Conservation (phyloP, 2,113 vertebrate genomes). For the Nothocercus julius region DNA sequence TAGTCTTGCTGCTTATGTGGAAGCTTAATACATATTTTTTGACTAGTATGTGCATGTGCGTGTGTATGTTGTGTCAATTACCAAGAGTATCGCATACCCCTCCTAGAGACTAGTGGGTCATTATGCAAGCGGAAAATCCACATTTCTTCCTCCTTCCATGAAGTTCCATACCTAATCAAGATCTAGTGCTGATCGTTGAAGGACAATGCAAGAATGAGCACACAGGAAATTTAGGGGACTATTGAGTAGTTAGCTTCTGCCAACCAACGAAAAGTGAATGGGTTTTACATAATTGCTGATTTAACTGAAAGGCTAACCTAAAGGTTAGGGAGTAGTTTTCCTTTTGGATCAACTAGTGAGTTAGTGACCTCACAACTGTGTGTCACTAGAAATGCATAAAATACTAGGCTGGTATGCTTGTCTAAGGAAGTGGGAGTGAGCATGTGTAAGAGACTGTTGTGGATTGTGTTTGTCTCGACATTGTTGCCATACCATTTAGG, state of each 20-base stretch:
- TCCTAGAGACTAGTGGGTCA: not conserved
- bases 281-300: not conserved
- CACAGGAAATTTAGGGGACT: not conserved
- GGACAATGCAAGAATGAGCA: not conserved
- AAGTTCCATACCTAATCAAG: not conserved
- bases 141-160: not conserved
- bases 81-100: not conserved
- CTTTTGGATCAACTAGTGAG: not conserved
- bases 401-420: not conserved
- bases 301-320: not conserved
- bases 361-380: not conserved
- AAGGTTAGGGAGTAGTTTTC: not conserved
- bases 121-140: not conserved
- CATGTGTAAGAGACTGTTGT: too few species aligned
- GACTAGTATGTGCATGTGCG: not conserved
- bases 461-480: too few species aligned
- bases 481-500: too few species aligned
- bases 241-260: not conserved
- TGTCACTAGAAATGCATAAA: not conserved
- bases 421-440: not conserved
- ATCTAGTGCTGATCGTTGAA: not conserved
- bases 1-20: not conserved
- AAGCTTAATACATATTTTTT: not conserved
- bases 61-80: not conserved
- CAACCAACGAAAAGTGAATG: rapidly evolving